A percentile compares a stretch with the other conserved stretches of the same genome.
Conservation (phyloP, 2,113 vertebrate species). For the Hyla sarda region DNA sequence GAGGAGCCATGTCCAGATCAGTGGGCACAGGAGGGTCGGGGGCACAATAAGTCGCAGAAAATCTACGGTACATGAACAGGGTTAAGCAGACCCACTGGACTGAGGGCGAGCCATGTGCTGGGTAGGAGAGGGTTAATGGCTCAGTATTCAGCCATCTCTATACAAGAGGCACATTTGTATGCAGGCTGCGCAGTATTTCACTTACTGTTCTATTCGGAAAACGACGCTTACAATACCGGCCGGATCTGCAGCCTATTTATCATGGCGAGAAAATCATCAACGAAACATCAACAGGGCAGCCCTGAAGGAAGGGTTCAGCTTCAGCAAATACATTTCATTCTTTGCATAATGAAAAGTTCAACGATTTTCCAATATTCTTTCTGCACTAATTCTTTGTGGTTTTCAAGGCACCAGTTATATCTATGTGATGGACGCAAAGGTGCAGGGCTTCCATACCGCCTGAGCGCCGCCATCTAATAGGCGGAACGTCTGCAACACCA, state of each 20-base stretch:
- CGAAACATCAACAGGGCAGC: neutral
- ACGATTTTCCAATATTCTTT: too few relatives aligned
- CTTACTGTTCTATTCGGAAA: conserved; percentile 13
- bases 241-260: conserved; percentile 34
- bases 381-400: neutral
- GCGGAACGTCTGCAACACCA: too few relatives aligned
- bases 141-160: conserved; percentile 24
- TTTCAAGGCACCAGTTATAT: too few relatives aligned
- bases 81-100: neutral
- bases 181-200: conserved; percentile 19
- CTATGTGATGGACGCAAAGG: too few relatives aligned
- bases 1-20: too few relatives aligned
- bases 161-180: conserved; percentile 50
- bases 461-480: too few relatives aligned
- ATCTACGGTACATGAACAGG: too few relatives aligned
- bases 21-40: neutral
- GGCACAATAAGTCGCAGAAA: too few relatives aligned
- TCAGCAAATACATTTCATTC: neutral
- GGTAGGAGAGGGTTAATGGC: neutral
- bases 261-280: neutral
- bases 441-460: too few relatives aligned
- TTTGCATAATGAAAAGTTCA: too few relatives aligned
- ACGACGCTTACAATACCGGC: neutral
- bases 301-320: neutral
- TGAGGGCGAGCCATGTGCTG: neutral